These are phyloP conservation scores for Pantelozetes paolii DNA, from an alignment of 2,888 invertebrate genomes.

Conservation along the genomic window DNA sequence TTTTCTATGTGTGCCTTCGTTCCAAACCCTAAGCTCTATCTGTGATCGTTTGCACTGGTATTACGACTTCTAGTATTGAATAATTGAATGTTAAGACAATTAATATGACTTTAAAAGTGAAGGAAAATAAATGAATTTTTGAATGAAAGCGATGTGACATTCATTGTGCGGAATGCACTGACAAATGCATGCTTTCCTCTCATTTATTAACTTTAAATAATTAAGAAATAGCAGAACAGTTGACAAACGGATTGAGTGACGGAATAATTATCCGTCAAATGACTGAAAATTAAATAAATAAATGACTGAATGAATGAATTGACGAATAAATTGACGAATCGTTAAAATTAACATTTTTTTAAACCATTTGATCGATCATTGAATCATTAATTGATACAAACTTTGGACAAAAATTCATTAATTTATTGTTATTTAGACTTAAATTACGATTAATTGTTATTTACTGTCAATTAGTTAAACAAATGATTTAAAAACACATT, in stretches of 20 bases:
- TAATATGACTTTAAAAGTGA: slow-evolving; percentile 9
- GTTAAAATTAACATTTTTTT: neutral
- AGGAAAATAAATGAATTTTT: slow-evolving; percentile 31
- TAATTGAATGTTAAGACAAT: slow-evolving; percentile 32
- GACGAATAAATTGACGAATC: neutral
- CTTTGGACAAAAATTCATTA: neutral
- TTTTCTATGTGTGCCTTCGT: too few relatives aligned
- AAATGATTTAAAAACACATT: neutral
- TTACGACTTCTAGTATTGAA: neutral
- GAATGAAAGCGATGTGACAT: slow-evolving; percentile 24
- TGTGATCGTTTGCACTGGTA: too few relatives aligned
- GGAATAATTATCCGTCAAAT: slow-evolving; percentile 9
- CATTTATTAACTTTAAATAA: slow-evolving; percentile 29
- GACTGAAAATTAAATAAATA: neutral
- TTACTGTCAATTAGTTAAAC: neutral
- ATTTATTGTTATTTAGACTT: neutral
- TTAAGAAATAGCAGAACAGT: neutral
- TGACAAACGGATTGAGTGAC: slow-evolving; percentile 15
- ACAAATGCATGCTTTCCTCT: neutral
- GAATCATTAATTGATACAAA: too few relatives aligned
- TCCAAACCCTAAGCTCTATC: too few relatives aligned
- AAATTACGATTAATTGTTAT: neutral
- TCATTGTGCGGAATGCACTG: slow-evolving; percentile 31
- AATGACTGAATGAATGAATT: neutral
- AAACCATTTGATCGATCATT: too few relatives aligned